Evolutionary conservation across 2,888 invertebrate genomes (phyloP).

Genomic region (Aphodius sticticus): DNA sequence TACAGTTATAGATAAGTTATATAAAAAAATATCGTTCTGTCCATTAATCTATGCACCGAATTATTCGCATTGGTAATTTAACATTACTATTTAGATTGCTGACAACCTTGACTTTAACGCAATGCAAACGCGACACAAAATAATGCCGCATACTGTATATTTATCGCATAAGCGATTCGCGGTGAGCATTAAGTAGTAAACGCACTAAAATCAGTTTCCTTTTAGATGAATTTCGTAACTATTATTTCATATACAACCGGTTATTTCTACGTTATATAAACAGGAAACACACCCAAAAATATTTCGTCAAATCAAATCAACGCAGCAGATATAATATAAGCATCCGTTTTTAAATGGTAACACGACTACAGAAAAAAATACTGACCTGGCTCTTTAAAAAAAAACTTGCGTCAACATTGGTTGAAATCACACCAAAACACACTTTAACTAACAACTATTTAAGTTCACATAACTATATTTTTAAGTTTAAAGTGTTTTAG

Average conservation of each 20-base stretch:
- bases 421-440: background rate
- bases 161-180: background rate
- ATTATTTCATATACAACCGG: background rate
- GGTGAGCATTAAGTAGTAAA: background rate
- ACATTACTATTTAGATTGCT: background rate
- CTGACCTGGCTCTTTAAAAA: slow-evolving; percentile 4
- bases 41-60: background rate
- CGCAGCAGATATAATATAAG: too few relatives aligned
- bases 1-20: too few relatives aligned
- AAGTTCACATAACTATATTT: background rate
- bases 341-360: background rate
- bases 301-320: background rate
- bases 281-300: background rate
- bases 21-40: background rate
- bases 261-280: background rate
- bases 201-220: background rate
- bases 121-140: background rate
- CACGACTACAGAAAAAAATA: background rate
- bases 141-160: background rate
- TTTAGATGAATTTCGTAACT: background rate
- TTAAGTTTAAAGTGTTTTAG: background rate
- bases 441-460: background rate
- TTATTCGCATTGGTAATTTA: background rate
- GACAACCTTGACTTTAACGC: background rate
- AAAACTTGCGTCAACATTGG: background rate